Evolutionary conservation across 1,140 invertebrate species (phyloP), one percentile per base, ranked within the genome.

Genomic region (Stegodyphus mimosarum): DNA sequence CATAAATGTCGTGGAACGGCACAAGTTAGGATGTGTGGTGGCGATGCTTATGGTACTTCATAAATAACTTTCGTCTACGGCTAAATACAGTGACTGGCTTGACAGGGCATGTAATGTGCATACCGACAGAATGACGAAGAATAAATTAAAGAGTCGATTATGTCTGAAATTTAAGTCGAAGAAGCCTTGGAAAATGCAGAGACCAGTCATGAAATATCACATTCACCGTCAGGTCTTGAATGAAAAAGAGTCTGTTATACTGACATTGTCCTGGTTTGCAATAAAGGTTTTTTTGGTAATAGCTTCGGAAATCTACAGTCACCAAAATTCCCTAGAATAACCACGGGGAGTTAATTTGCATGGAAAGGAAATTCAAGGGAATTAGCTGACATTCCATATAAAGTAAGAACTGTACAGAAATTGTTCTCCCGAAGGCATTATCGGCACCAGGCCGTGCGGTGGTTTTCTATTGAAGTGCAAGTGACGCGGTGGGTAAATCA

Each of bases 401-500:
- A 33, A 71, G 7, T 71, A 50, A 71, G 69, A 49, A 48, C 69
- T 71, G 18, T 71, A 11, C 9, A 71, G 69, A 71, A 73, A 18
- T n/a, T 18, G 17, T 17, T n/a, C n/a, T 67, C 64, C 64, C 17
- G 17, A 67, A 67, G 10, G 69, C 71, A 55, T n/a, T 50, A 52
- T 6, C 50, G 51, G 71, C 71, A 53, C 71, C 71, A 18, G 71
- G 71, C 71, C 49, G 50, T 73, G 52, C 52, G 15, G n/a, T 18
- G n/a, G 7, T 18, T 76, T 55, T 55, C 49, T 53, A 6, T 33
- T 63, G 53, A 55, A 73, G 71, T 73, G 71, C 71, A 73, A 17
- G 9, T 51, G 71, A 71, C 49, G 49, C 53, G 74, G 74, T 76
- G 74, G 74, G 74, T 51, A 79, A n/a, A 69, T 70, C 63, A 79